phyloP scores from a whole-genome alignment of 2,888 invertebrate genomes.

The Digitonthophagus gazella region DNA sequence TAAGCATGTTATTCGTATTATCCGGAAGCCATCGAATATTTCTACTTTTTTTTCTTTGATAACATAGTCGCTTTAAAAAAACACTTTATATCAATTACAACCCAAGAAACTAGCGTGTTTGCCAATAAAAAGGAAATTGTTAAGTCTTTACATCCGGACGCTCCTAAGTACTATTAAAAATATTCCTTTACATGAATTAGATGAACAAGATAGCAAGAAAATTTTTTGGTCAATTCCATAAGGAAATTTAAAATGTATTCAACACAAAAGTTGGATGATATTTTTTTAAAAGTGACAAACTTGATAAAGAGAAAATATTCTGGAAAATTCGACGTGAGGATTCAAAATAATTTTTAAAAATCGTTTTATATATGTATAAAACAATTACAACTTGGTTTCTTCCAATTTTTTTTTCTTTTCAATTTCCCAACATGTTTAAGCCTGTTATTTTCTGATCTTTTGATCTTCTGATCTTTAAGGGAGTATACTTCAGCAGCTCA shows the following conservation, averaged over 20 bases:
- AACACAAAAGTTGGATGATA: slow-evolving; percentile 60
- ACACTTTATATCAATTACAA: too few species aligned
- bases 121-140: too few species aligned
- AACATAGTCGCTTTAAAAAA: too few species aligned
- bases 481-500: not conserved
- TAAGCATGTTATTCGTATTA: too few species aligned
- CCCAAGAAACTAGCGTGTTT: too few species aligned
- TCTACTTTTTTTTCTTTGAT: too few species aligned
- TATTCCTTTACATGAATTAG: slow-evolving; percentile 80
- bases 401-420: not conserved
- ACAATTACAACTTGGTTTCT: not conserved
- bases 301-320: not conserved
- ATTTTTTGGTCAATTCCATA: slow-evolving; percentile 78
- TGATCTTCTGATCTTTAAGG: slow-evolving; percentile 1
- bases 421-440: not conserved
- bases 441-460: not conserved
- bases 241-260: slow-evolving; percentile 82
- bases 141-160: too few species aligned
- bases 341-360: too few species aligned
- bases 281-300: not conserved
- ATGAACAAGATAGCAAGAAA: slow-evolving; percentile 76
- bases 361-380: too few species aligned
- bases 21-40: too few species aligned
- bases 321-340: not conserved
- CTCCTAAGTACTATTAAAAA: too few species aligned